Conservation (phyloP, 2,888 invertebrate genomes). For the Athalia cordata region DNA sequence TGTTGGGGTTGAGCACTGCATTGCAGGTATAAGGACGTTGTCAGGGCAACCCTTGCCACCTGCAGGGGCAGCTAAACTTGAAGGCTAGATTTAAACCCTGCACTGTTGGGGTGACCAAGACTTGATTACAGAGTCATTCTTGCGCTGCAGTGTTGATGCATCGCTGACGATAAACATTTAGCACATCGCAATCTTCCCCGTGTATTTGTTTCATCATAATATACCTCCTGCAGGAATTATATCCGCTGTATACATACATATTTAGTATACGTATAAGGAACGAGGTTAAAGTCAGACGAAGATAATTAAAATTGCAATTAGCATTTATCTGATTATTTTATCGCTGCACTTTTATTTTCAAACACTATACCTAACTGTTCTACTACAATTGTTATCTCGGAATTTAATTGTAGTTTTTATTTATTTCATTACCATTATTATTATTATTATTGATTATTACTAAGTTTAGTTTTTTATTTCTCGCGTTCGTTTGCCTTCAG, state of each 20-base stretch:
- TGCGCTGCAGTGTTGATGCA: slow-evolving; percentile 29
- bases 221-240: not conserved
- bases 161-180: slow-evolving; percentile 5
- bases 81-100: slow-evolving; percentile 28
- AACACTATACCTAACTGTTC: no score
- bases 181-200: not conserved
- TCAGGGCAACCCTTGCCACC: slow-evolving; percentile 68
- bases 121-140: slow-evolving; percentile 36
- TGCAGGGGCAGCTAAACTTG: slow-evolving; percentile 31
- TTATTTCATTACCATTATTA: not conserved
- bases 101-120: slow-evolving; percentile 39
- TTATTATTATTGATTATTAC: not conserved
- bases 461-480: not conserved
- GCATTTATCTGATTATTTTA: no score
- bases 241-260: no score
- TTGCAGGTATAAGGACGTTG: slow-evolving; percentile 72
- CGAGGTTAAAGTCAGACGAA: no score
- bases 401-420: not conserved
- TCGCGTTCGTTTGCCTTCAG: slow-evolving; percentile 57
- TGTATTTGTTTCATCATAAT: not conserved
- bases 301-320: no score
- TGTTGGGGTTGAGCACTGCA: slow-evolving; percentile 60
- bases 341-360: no score
- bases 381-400: no score
- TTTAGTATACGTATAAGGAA: no score